Evolutionary conservation across 2,113 vertebrate species (phyloP).

Genomic region (Eulacestoma nigropectus): DNA sequence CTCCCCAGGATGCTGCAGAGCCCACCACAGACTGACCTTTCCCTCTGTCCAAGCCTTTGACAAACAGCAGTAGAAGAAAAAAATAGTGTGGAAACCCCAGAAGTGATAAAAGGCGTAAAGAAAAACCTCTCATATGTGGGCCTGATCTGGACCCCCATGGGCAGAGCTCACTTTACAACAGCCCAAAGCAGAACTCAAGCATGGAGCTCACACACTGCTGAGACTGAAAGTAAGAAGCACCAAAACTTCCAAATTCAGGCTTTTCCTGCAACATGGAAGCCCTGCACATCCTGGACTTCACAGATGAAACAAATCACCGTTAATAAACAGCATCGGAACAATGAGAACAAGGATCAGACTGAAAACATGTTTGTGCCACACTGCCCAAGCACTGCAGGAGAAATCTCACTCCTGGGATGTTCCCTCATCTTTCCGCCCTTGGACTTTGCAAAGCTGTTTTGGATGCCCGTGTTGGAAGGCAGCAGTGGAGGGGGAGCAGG

Average conservation of each 20-base stretch:
- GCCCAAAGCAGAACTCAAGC: not conserved
- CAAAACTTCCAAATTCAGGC: not conserved
- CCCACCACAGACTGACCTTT: not conserved
- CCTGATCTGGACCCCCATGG: accelerated
- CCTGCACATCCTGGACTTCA: not conserved
- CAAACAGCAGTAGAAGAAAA: not conserved
- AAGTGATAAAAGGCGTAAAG: not conserved
- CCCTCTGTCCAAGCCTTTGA: not conserved
- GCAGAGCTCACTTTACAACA: not conserved
- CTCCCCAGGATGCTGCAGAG: not conserved
- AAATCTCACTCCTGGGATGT: not conserved
- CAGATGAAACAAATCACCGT: not conserved
- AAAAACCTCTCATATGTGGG: not conserved
- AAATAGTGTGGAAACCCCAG: not conserved
- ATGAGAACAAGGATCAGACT: not conserved
- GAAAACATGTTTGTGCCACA: not conserved
- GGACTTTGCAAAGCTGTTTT: not conserved
- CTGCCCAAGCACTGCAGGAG: not conserved
- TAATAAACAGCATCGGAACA: not conserved
- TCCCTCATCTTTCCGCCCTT: not conserved
- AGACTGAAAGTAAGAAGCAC: not conserved
- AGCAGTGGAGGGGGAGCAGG: not conserved
- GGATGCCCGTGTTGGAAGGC: not conserved
- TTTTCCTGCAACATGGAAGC: not conserved
- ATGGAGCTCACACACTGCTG: not conserved